Evolutionary conservation across 2,797 vertebrate genomes (phyloP), one percentile per base, ranked within the genome.

Genomic region (Meda fulgida): DNA sequence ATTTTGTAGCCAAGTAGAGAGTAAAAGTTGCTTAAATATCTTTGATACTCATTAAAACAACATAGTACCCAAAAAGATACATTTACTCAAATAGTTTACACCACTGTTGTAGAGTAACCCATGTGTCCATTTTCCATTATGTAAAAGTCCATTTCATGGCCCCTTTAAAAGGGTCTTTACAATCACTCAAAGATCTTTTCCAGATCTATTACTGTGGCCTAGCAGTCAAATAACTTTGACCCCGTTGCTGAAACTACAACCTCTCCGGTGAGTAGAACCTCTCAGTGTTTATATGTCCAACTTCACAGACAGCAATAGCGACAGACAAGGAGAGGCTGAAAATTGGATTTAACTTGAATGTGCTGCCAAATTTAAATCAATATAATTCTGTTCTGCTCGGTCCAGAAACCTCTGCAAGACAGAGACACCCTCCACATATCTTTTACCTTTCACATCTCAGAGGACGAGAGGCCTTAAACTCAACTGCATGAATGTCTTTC

Each of bases 291-390:
- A 83, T 53, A 71, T 78, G 43, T 66, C 72, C 3, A 11, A 48
- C n/a, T 36, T 86, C 80, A 90, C 80, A 34, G 76, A 87, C 83
- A 85, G 48, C 36, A 43, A 71, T 65, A 72, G 55, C 26, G 84
- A 86, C 48, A 60, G 63, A 67, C 46, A 80, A 43, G 29, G 70
- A 81, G 72, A 69, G 84, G 76, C 11, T 46, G 40, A 51, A 87
- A 85, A 90, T 88, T 85, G 85, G 73, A 85, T 83, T 85, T 71
- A 87, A 86, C 76, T 80, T 79, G 70, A 86, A 81, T 81, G 82
- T 67, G 38, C 86, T 60, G 80, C 66, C 84, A 65, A 78, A 76
- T 80, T 85, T 80, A 87, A 89, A 86, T 86, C 84, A 86, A 76
- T 78, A 85, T 81, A 83, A 48, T 83, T 85, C 79, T 40, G 66